Evolutionary conservation across 2,888 invertebrate genomes (phyloP), one percentile per base, ranked within the genome.

Genomic region (Macrosoma leucophasiata): DNA sequence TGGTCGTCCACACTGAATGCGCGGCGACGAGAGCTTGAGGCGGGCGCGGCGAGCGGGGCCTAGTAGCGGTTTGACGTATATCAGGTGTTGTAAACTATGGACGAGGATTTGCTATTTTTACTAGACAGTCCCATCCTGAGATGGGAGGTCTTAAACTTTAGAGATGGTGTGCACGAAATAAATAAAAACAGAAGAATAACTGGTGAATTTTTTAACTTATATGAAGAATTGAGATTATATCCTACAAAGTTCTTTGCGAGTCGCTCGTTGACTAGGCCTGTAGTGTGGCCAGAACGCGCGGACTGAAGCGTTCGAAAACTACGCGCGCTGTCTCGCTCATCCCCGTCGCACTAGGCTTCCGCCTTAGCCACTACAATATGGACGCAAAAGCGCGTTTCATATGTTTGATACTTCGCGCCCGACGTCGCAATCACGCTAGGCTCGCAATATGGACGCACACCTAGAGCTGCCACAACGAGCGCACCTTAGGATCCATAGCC

Each of bases 241-340:
- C 39, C 38, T 38, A 36, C 23, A 41, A 45, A 43, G 39, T 49
- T 47, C 36, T 45, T 45, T 45, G 34, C 40, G 41, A 43, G 42
- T 39, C n/a, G 18, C 33, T 45, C 41, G 33, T 13, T 24, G 33
- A 14, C 24, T 20, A 35, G 38, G 35, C 35, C 35, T 35, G 30
- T 36, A 38, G 33, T 40, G 30, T 10, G 29, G 32, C 27, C 35
- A 30, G 11, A 38, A 35, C 22, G 29, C 27, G 27, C 28, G 37
- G 35, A 35, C 8, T 24, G 31, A 19, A 41, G n/a, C 31, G 31
- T 36, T 37, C 29, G 36, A 36, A 41, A 37, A 20, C 13, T 28
- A 26, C 28, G 30, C 31, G 27, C 15, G 28, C 28, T 33, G 13
- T 33, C 23, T 21, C 29, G 26, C 33, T 29, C 32, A 13, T 17